phyloP scores from a whole-genome alignment of 2,113 vertebrate species.

The Sitta europaea region DNA sequence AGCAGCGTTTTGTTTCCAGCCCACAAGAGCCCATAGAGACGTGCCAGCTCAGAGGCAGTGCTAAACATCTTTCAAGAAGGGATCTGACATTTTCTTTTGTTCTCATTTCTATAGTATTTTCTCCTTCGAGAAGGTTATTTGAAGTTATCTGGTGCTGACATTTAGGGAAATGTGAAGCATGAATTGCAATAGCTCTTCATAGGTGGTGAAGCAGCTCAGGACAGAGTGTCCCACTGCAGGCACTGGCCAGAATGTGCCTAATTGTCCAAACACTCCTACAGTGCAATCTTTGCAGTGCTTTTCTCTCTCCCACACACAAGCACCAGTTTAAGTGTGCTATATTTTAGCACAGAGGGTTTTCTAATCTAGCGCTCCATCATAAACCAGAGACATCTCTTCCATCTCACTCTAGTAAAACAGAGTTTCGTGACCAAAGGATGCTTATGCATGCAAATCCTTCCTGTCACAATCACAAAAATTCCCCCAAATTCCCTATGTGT shows the following conservation, averaged over 20 bases:
- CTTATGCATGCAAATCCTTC: neutral
- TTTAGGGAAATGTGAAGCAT: slow-evolving; percentile 34
- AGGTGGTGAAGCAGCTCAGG: slow-evolving; percentile 1
- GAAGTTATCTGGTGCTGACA: slow-evolving; percentile 44
- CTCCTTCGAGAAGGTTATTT: slow-evolving; percentile 13
- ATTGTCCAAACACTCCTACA: neutral
- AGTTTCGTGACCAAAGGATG: neutral
- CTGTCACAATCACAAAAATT: neutral
- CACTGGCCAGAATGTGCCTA: neutral
- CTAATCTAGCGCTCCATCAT: neutral
- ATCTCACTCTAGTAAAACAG: neutral
- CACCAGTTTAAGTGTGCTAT: neutral
- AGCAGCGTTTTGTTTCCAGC: slow-evolving; percentile 56
- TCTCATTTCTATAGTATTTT: slow-evolving; percentile 34
- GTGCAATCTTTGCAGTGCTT: neutral
- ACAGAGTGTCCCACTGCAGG: neutral
- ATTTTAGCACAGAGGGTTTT: neutral
- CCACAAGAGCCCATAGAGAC: slow-evolving; percentile 57
- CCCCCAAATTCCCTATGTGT: neutral
- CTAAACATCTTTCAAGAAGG: slow-evolving; percentile 1
- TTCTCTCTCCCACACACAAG: neutral
- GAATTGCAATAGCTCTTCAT: slow-evolving; percentile 22
- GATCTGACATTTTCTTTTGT: slow-evolving; percentile 52
- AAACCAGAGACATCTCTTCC: neutral
- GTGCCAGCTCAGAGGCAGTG: slow-evolving; percentile 14